Percentiles rank a stretch among this genome's conserved stretches.
These are phyloP conservation scores for Climacteris rufus DNA, from an alignment of 2,113 vertebrate species.

Conservation along the genomic window DNA sequence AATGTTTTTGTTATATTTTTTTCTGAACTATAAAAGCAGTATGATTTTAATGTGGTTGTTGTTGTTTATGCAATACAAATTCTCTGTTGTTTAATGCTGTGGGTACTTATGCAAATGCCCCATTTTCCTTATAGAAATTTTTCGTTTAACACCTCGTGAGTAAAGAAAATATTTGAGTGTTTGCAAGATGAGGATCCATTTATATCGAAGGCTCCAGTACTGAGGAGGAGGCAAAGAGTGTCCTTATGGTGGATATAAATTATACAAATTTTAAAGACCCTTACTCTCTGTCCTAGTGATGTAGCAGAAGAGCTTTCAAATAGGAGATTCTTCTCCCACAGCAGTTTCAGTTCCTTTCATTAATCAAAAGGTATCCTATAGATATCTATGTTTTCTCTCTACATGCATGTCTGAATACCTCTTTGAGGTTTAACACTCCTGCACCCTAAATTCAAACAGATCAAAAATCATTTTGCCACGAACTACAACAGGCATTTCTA, in stretches of 20 bases:
- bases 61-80: neutral
- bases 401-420: neutral
- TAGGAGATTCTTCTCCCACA: constrained; percentile 28
- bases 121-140: neutral
- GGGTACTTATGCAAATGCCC: constrained; percentile 36
- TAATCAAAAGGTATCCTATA: constrained; percentile 20
- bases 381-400: neutral
- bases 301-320: constrained; percentile 39
- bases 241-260: constrained; percentile 52
- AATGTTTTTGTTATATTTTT: constrained; percentile 16
- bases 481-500: constrained; percentile 72
- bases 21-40: constrained; percentile 7
- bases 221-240: constrained; percentile 42
- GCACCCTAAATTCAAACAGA: constrained; percentile 51
- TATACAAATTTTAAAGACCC: constrained; percentile 41
- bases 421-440: constrained; percentile 22
- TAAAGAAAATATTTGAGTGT: constrained; percentile 25
- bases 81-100: neutral
- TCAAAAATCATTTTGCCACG: constrained; percentile 69
- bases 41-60: constrained; percentile 17
- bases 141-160: constrained; percentile 31
- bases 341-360: constrained; percentile 32
- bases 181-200: constrained; percentile 41
- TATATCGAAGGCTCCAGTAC: constrained; percentile 58
- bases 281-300: constrained; percentile 19